Percentiles rank a stretch among this genome's conserved stretches.
Evolutionary conservation across 2,888 invertebrate species (phyloP).

Genomic region (Galeopsomyia nigrocyanea): DNA sequence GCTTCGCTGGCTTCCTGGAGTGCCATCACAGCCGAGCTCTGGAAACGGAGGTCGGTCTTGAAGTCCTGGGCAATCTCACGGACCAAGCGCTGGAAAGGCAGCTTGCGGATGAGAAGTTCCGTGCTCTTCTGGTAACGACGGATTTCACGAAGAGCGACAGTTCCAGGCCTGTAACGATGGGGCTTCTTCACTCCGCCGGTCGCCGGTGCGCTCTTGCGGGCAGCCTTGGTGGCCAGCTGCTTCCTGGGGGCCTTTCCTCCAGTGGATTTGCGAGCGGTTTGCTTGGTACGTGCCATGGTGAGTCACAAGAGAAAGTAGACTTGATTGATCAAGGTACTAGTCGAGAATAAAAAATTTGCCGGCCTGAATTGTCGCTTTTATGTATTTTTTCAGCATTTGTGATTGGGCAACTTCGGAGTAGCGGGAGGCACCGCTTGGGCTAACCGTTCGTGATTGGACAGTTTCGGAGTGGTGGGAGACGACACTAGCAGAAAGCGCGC

Average conservation of each 20-base stretch:
- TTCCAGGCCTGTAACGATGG: slow-evolving; percentile 32
- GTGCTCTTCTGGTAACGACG: slow-evolving; percentile 38
- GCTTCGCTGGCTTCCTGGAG: slow-evolving; percentile 29
- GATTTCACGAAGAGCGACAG: slow-evolving; percentile 36
- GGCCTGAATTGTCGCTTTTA: too few relatives aligned
- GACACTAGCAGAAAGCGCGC: too few relatives aligned
- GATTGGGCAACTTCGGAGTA: too few relatives aligned
- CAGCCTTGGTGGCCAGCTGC: slow-evolving; percentile 27
- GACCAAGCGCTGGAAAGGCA: slow-evolving; percentile 29
- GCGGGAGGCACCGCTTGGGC: too few relatives aligned
- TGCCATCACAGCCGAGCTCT: slow-evolving; percentile 31
- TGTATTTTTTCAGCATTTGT: too few relatives aligned
- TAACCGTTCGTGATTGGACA: too few relatives aligned
- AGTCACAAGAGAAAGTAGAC: too few relatives aligned
- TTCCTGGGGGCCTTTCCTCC: slow-evolving; percentile 28
- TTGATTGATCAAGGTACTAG: too few relatives aligned
- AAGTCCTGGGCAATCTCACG: slow-evolving; percentile 35
- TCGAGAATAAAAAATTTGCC: too few relatives aligned
- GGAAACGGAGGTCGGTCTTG: slow-evolving; percentile 27
- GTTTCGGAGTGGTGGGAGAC: too few relatives aligned
- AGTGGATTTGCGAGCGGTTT: slow-evolving; percentile 28
- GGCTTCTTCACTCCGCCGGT: slow-evolving; percentile 33
- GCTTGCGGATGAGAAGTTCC: slow-evolving; percentile 22
- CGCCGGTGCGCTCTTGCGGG: slow-evolving; percentile 25
- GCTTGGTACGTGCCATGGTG: slow-evolving; percentile 32